Conservation (phyloP, 2,888 invertebrate species). For the Raillietiella orientalis region DNA sequence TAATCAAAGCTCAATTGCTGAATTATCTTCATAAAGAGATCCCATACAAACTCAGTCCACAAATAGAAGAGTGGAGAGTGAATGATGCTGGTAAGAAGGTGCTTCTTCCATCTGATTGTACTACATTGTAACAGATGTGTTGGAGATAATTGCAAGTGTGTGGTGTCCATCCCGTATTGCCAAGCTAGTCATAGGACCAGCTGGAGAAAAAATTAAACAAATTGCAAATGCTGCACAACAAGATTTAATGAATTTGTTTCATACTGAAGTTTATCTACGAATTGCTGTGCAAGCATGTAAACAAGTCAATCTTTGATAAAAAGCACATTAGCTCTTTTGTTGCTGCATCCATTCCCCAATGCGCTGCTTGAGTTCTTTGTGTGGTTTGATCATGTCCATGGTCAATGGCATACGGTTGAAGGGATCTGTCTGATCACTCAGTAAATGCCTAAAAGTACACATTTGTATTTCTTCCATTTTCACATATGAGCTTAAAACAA, state of each 20-base stretch:
- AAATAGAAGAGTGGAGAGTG: slow-evolving; percentile 22
- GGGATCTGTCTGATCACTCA: slow-evolving; percentile 80
- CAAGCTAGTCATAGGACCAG: slow-evolving; percentile 28
- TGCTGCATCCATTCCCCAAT: slow-evolving; percentile 46
- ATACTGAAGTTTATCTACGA: slow-evolving; percentile 20
- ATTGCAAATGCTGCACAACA: slow-evolving; percentile 29
- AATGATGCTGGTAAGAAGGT: slow-evolving; percentile 7
- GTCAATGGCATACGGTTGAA: slow-evolving; percentile 75
- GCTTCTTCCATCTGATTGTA: slow-evolving; percentile 2
- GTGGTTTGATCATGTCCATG: slow-evolving; percentile 63
- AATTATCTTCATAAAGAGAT: slow-evolving; percentile 54
- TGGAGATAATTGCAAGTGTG: no score
- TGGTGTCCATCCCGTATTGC: no score
- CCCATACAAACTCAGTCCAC: slow-evolving; percentile 35
- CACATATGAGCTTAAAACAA: no score
- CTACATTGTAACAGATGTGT: no score
- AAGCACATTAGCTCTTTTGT: no score
- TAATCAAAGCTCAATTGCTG: slow-evolving; percentile 47
- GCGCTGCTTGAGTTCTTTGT: slow-evolving; percentile 34
- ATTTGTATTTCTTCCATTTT: no score
- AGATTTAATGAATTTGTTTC: slow-evolving; percentile 27
- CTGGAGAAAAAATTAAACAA: slow-evolving; percentile 30
- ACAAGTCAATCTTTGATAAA: no score
- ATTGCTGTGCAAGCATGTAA: slow-evolving; percentile 10
- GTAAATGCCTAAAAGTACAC: slow-evolving; percentile 26